These are phyloP conservation scores for Thripadectes ignobilis DNA, from an alignment of 2,797 vertebrate species.

Conservation along the genomic window DNA sequence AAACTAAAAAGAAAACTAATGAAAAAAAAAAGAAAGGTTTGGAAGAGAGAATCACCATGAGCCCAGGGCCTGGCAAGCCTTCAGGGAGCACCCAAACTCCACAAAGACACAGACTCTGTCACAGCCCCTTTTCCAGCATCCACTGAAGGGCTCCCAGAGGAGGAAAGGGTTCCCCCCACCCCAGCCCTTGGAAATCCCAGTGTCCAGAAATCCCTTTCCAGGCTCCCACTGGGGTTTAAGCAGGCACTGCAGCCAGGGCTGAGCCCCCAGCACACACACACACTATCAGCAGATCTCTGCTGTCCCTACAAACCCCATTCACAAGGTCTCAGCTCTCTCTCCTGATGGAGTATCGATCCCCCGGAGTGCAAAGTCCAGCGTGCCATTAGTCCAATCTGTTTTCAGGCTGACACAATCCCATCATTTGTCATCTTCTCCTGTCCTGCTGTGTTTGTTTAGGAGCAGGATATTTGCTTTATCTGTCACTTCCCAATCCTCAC, in stretches of 20 bases:
- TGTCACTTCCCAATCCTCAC: constrained; percentile 69
- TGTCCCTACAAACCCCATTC: constrained; percentile 37
- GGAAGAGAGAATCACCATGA: rapidly evolving
- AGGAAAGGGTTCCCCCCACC: not conserved
- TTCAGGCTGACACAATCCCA: constrained; percentile 82
- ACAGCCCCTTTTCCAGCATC: rapidly evolving
- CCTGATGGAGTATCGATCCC: constrained; percentile 79
- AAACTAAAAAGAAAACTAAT: not conserved
- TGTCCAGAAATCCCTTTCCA: rapidly evolving
- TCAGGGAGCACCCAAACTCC: not conserved
- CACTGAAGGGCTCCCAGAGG: not conserved
- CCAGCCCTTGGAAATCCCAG: rapidly evolving
- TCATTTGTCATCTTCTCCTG: constrained; percentile 90
- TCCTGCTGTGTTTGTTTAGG: constrained; percentile 92
- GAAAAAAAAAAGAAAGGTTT: too few relatives aligned
- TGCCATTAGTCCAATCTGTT: constrained; percentile 78
- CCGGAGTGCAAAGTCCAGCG: constrained; percentile 75
- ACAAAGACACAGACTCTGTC: rapidly evolving
- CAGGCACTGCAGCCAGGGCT: not conserved
- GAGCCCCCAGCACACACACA: not conserved
- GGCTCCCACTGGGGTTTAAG: not conserved
- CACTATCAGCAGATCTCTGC: constrained; percentile 27
- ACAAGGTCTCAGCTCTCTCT: constrained; percentile 50
- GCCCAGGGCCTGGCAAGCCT: not conserved
- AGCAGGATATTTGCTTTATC: constrained; percentile 84